Percentiles rank a stretch among this genome's conserved stretches.
These are phyloP conservation scores for Drosophila teissieri DNA, from an alignment of 1,140 invertebrate genomes.

Conservation along the genomic window DNA sequence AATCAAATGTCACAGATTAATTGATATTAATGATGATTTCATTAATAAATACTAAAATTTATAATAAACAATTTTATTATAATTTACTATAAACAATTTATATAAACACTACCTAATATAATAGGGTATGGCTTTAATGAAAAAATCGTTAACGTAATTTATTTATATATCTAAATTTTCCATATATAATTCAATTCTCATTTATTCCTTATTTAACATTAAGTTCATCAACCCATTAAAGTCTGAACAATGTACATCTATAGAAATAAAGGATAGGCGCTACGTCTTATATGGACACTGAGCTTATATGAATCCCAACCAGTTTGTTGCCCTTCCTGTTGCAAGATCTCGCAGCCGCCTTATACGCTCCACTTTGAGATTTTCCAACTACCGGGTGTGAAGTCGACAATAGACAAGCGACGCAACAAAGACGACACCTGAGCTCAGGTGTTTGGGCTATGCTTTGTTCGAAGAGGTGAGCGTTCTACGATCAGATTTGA, in stretches of 20 bases:
- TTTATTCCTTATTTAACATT: neutral
- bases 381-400: slow-evolving; percentile 26
- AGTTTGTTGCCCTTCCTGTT: slow-evolving; percentile 5
- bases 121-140: too few species aligned
- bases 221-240: neutral
- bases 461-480: slow-evolving; percentile 53
- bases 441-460: slow-evolving; percentile 24
- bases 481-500: slow-evolving; percentile 25
- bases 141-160: too few species aligned
- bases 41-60: too few species aligned
- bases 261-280: neutral
- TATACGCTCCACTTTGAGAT: slow-evolving; percentile 24
- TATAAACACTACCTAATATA: too few species aligned
- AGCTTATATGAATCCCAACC: slow-evolving; percentile 12
- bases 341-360: slow-evolving; percentile 11
- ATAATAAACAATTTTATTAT: too few species aligned
- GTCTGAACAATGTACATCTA: neutral
- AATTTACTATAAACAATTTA: too few species aligned
- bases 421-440: slow-evolving; percentile 44
- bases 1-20: too few species aligned
- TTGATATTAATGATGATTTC: too few species aligned
- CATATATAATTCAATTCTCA: neutral
- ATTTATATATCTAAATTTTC: neutral
- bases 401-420: slow-evolving; percentile 26
- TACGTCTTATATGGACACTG: neutral